Evolutionary conservation across 2,113 vertebrate species (phyloP), one percentile per base, ranked within the genome.

Genomic region (Callopanchax toddi): DNA sequence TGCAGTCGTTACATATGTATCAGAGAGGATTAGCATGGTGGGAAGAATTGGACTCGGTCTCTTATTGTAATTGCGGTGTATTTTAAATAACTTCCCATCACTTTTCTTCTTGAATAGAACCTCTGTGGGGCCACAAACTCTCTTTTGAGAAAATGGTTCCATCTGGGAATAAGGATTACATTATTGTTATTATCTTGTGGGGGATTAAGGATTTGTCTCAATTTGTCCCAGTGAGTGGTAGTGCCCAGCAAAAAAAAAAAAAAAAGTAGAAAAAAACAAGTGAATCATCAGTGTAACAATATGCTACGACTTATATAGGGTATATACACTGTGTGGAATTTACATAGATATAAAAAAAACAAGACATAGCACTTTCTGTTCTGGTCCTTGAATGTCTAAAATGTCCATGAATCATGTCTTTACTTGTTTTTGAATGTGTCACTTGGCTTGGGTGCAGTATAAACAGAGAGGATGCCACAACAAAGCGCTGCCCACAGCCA

Each of bases 181-280:
- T 85, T 85, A 87, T 91, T 90, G 90, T 91, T 90, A 90, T 90
- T 89, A 88, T 93, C 87, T 91, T 86, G 85, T 76, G 67, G 85
- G 84, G 91, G 91, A 91, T 92, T 92, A 92, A 67, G 87, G 86
- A 87, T 91, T 92, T 91, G 83, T 89, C 84, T 91, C 78, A 78
- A 86, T 73, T 65, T 53, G 54, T 65, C 70, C 60, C 74, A 77
- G 74, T 72, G 89, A 86, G 50, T 34, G 13, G 29, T 53, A n/a
- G 32, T 34, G 29, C 5, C 11, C 29, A 34, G n/a, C n/a, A 53
- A 21, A 53, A 87, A 65, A 81, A 69, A 82, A 87, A 64, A 50
- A n/a, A 51, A 88, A 62, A 82, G 67, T n/a, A n/a, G n/a, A n/a
- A n/a, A n/a, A n/a, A n/a, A n/a, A n/a, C n/a, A 84, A 86, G 66